Base-by-base conservation (phyloP, 1,140 invertebrate species). In the Achatina immaculata region DNA sequence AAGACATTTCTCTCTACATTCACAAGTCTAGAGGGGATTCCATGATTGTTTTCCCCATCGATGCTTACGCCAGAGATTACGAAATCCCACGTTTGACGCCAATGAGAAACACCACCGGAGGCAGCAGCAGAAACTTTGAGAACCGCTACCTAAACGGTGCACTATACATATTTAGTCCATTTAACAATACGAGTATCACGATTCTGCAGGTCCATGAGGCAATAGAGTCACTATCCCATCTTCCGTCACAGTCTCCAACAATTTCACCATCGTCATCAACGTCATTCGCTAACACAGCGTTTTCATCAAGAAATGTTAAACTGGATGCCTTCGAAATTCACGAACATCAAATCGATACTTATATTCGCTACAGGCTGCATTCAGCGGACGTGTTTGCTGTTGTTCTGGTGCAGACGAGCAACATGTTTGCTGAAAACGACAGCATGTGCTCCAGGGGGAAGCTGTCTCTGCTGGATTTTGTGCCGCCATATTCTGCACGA, bases 261-360 rank as follows among this genome's bases (percentile, higher is more conserved):
- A 24, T 42, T 24, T 78, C 65, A 21, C 1, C 24, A 1, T 34
- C 65, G 6, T 68, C 48, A 66, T 31, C 58, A 34, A n/a, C 34
- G 1, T 68, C 42, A 31, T 9, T 28, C 24, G 19, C 36, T 11
- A 21, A 36, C 24, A 31, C 76, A 43, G 1, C 40, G 16, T 45
- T 48, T 58, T 62, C 48, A 65, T 38, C 74, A 40, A 40, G 14
- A 28, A 77, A 4, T 1, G 42, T 77, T 77, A 36, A 55, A 36
- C 48, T 68, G 21, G 76, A 78, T 38, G 76, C 76, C 76, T 78
- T 78, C 31, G 76, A 78, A 31, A 78, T 78, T 16, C 51, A 68
- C 51, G 31, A 45, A 45, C 36, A 68, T 68, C 43, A 45, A 14
- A 68, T 78, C 24, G 58, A 66, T 42, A 43, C 58, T 11, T 31